These are phyloP conservation scores for Chalcosyrphus nemorum DNA, from an alignment of 2,888 invertebrate species.

Conservation along the genomic window DNA sequence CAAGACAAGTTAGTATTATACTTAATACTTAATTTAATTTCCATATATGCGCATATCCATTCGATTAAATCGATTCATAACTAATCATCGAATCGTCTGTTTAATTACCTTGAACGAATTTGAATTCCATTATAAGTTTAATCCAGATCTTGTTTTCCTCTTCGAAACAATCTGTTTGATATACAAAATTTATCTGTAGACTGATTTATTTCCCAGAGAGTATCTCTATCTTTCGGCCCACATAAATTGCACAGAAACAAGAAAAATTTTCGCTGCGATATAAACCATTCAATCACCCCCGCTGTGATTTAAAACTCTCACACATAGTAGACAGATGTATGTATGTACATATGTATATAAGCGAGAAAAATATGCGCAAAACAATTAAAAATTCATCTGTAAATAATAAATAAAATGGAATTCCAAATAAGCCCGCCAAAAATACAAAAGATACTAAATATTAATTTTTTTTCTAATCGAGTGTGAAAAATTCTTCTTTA, in stretches of 20 bases:
- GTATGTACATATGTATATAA: too few relatives aligned
- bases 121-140: neutral
- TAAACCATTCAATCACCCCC: conserved; percentile 12
- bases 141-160: neutral
- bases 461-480: neutral
- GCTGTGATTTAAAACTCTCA: neutral
- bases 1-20: neutral
- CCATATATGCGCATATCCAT: neutral
- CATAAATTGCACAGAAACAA: neutral
- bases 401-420: conserved; percentile 20
- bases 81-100: neutral
- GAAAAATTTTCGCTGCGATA: conserved; percentile 5
- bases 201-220: neutral
- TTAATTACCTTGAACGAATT: neutral
- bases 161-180: too few relatives aligned
- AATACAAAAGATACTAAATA: neutral
- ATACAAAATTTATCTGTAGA: neutral
- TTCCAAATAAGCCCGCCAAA: neutral
- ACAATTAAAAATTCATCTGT: neutral
- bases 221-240: neutral
- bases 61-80: neutral
- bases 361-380: too few relatives aligned
- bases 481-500: neutral
- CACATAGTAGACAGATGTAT: too few relatives aligned
- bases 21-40: neutral